Percentiles rank a stretch among this genome's conserved stretches.
phyloP scores from a whole-genome alignment of 2,113 vertebrate genomes.

The Perca fluviatilis region DNA sequence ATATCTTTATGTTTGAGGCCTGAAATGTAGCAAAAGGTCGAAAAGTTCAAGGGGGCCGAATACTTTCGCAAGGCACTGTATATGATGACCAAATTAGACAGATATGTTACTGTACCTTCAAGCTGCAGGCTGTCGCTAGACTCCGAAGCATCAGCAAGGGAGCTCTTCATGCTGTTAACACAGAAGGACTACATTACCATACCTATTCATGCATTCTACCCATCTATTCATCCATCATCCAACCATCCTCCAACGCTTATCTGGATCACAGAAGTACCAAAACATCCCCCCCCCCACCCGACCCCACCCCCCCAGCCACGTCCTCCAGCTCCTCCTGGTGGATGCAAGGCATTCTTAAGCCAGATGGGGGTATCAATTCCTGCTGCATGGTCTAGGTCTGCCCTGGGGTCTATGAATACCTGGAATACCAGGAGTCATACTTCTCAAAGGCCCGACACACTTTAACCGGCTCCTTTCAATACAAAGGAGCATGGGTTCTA shows the following conservation, averaged over 20 bases:
- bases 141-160: constrained; percentile 68
- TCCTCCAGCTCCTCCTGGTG: background rate
- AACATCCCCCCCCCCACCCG: background rate
- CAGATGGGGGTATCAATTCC: background rate
- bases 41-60: too few species aligned
- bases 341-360: background rate
- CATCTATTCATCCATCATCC: background rate
- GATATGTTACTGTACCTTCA: constrained; percentile 71
- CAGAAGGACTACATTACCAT: constrained; percentile 19
- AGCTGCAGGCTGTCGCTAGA: constrained; percentile 65
- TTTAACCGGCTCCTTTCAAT: background rate
- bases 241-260: background rate
- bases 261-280: background rate
- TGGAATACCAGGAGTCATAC: background rate
- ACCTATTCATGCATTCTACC: background rate
- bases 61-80: too few species aligned
- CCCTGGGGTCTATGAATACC: background rate
- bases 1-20: too few species aligned
- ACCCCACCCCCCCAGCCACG: too few species aligned
- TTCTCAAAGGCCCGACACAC: background rate
- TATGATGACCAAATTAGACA: background rate
- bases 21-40: too few species aligned
- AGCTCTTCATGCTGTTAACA: constrained; percentile 65
- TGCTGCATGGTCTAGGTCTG: background rate
- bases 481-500: background rate